Evolutionary conservation across 2,888 invertebrate genomes (phyloP), one percentile per base, ranked within the genome.

Genomic region (Mechanitis messenoides): DNA sequence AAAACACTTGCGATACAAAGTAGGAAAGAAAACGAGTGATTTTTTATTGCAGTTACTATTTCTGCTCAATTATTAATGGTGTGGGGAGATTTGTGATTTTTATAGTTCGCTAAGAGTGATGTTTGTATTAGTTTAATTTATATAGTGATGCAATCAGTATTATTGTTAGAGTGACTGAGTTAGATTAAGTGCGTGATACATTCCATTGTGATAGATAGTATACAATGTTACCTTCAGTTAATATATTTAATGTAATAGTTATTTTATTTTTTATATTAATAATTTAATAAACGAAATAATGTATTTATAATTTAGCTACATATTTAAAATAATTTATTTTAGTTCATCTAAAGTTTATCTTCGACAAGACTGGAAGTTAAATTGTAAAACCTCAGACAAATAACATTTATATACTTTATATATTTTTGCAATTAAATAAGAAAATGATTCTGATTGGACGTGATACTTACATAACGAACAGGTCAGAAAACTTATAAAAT

Each of bases 71-170:
- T 50, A 50, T 50, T 50, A 6, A 31, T 31, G 50, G 50, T 50
- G 50, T 31, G 50, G 50, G 50, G 50, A 28, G 50, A 50, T 50
- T 50, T 50, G 50, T 50, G 50, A 50, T 50, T 50, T 50, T 50
- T 50, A 31, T 50, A 50, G 50, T 50, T 31, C 6, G 9, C 53
- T 45, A 45, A 55, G 58, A 42, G 55, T 57, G 55, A 35, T 47
- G 47, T 28, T 58, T 54, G 35, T 53, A 12, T 45, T 46, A 59
- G 45, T 45, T 38, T 55, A 38, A 42, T 55, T 55, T 20, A 42
- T 33, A 31, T 42, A 42, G 65, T 76, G 74, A 76, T 77, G 79
- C 79, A 79, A 85, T 85, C 85, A 85, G 85, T 85, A 85, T 85
- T 85, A 83, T 77, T 76, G 72, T 68, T 72, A 2, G 53, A 55